These are phyloP conservation scores for Tenebrosternarchus preto DNA, from an alignment of 2,113 vertebrate species.

Conservation along the genomic window DNA sequence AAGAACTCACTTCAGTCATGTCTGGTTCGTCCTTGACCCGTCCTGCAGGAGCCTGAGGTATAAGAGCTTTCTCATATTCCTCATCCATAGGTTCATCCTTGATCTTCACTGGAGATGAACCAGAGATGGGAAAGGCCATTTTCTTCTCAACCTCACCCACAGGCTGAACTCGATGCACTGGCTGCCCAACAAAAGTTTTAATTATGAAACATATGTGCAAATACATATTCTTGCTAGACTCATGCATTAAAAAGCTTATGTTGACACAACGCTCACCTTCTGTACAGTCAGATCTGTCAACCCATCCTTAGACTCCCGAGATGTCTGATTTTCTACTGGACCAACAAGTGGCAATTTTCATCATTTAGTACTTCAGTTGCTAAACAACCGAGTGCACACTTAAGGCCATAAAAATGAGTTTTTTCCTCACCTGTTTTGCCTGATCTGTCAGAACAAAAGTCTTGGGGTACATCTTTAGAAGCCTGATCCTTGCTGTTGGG, in stretches of 20 bases:
- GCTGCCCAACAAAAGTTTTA: not conserved
- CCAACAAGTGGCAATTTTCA: not conserved
- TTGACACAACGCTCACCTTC: not conserved
- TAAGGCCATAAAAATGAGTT: not conserved
- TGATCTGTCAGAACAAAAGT: not conserved
- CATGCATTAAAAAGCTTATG: no score
- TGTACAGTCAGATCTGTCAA: not conserved
- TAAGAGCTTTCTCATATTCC: constrained; percentile 49
- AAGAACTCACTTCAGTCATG: constrained; percentile 30
- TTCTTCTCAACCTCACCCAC: not conserved
- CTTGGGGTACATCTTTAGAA: not conserved
- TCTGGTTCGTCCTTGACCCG: constrained; percentile 52
- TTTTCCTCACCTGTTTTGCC: not conserved
- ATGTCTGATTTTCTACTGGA: not conserved
- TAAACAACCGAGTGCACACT: not conserved
- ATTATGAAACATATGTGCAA: not conserved
- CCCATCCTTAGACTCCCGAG: not conserved
- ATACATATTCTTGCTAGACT: not conserved
- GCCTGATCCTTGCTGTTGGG: not conserved
- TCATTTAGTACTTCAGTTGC: not conserved
- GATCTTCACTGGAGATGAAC: constrained; percentile 3
- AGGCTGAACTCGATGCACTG: not conserved
- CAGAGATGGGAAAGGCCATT: not conserved
- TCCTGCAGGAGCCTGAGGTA: not conserved
- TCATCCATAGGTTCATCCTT: constrained; percentile 55